Percentiles rank a stretch among this genome's conserved stretches.
These are phyloP conservation scores for Astur gentilis DNA, from an alignment of 2,113 vertebrate genomes.

Conservation along the genomic window DNA sequence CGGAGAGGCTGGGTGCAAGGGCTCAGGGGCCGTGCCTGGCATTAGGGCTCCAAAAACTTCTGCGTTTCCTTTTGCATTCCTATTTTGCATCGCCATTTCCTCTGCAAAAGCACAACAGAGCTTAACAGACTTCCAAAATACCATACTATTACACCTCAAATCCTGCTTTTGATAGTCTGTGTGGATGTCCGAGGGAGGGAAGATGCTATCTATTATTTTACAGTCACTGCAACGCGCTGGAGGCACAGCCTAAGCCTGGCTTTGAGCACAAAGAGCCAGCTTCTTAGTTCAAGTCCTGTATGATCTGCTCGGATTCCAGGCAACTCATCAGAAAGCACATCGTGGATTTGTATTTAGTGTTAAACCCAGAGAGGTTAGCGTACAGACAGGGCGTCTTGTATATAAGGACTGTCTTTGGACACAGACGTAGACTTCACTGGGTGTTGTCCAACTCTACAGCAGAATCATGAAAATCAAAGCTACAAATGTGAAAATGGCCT, in stretches of 20 bases:
- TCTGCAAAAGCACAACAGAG: not conserved
- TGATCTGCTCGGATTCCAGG: not conserved
- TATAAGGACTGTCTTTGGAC: not conserved
- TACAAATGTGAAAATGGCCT: not conserved
- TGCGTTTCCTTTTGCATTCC: not conserved
- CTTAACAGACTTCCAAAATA: not conserved
- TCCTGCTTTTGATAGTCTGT: not conserved
- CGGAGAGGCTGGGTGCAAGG: not conserved
- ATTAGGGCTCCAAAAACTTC: not conserved
- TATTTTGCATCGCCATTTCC: not conserved
- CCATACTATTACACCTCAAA: not conserved
- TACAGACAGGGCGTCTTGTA: no score
- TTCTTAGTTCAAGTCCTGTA: not conserved
- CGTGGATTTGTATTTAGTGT: not conserved
- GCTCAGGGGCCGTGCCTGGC: not conserved
- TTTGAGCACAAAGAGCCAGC: not conserved
- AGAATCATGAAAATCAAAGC: not conserved
- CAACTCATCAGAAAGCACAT: not conserved
- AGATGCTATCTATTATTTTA: not conserved
- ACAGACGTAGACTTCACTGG: not conserved
- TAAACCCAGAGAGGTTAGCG: not conserved
- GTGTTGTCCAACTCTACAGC: not conserved
- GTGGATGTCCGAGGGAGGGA: not conserved
- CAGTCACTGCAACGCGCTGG: not conserved
- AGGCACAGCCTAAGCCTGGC: not conserved